Base-by-base conservation (phyloP, 1,140 invertebrate genomes). In the Eurosta solidaginis region DNA sequence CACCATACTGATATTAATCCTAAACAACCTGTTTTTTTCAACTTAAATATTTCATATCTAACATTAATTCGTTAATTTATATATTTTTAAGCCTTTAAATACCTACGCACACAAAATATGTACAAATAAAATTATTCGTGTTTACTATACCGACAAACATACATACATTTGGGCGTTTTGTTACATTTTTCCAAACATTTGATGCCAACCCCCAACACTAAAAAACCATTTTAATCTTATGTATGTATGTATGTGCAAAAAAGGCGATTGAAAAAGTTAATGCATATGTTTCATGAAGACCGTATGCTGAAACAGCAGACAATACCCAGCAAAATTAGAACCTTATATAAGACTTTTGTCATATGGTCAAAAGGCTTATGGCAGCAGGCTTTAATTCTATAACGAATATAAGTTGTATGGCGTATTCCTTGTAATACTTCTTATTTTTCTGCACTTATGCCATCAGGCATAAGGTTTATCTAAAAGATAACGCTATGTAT, bases 61-160 rank as follows among this genome's bases (percentile, higher is more conserved):
- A 44, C 42, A 54, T 50, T 63, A 45, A 78, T 59, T 9, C 42
- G 68, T 47, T 75, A 78, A 78, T 78, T 78, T 78, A 78, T 78
- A 75, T 76, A 47, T 52, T 76, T 36, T 75, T 78, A 78, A 78
- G 36, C 78, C 78, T 78, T 40, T 68, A 68, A 68, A 20, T 68
- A 40, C 25, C 22, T 14, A 44, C 20, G 81, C 83, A 83, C 81
- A 80, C 84, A 83, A 84, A 82, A 83, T 85, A 82, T 83, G 82
- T 81, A 81, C 68, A 20, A 47, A 45, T 36, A 42, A 77, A 74
- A 77, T 49, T 9, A 36, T 40, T n/a, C n/a, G n/a, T n/a, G n/a
- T n/a, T n/a, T n/a, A n/a, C n/a, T n/a, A 20, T 22, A 68, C 17
- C 7, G 14, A 9, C 40, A 40, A 17, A 68, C 33, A 20, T 42